A percentile compares a stretch with the other conserved stretches of the same genome.
Evolutionary conservation across 2,797 vertebrate species (phyloP).

Genomic region (Lerista edwardsae): DNA sequence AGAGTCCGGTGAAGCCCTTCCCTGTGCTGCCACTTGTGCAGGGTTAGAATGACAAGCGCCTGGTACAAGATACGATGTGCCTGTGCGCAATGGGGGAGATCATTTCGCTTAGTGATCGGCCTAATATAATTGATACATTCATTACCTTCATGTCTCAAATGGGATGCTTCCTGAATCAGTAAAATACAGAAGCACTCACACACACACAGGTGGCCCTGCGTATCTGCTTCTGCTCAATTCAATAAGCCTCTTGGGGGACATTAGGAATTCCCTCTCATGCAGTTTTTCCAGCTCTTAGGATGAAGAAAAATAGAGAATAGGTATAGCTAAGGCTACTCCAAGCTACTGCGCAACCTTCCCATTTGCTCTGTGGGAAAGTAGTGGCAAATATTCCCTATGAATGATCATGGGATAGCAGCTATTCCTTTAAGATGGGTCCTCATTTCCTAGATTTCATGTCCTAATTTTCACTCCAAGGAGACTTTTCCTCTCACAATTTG

Average conservation of each 20-base stretch:
- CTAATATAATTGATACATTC: constrained; percentile 47
- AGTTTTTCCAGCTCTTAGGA: not conserved
- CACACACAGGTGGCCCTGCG: no score
- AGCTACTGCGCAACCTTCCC: not conserved
- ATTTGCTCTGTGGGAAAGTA: not conserved
- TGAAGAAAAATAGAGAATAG: not conserved
- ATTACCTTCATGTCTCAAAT: constrained; percentile 34
- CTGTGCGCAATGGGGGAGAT: not conserved
- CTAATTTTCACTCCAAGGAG: not conserved
- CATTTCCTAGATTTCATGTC: not conserved
- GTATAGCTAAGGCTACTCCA: not conserved
- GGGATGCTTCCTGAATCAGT: constrained; percentile 41
- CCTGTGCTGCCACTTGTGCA: constrained; percentile 25
- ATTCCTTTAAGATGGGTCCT: not conserved
- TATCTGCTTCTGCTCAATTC: not conserved
- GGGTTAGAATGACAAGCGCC: not conserved
- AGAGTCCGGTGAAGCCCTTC: constrained; percentile 50
- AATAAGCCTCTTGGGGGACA: not conserved
- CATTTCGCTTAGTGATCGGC: constrained; percentile 16
- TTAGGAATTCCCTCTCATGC: not conserved
- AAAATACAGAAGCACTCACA: constrained; percentile 1
- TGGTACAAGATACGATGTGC: constrained; percentile 13
- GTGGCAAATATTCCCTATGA: not conserved
- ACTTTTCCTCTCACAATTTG: not conserved
- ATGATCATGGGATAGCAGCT: not conserved